Base-by-base conservation (phyloP, 2,113 vertebrate genomes). In the Crotophaga sulcirostris region DNA sequence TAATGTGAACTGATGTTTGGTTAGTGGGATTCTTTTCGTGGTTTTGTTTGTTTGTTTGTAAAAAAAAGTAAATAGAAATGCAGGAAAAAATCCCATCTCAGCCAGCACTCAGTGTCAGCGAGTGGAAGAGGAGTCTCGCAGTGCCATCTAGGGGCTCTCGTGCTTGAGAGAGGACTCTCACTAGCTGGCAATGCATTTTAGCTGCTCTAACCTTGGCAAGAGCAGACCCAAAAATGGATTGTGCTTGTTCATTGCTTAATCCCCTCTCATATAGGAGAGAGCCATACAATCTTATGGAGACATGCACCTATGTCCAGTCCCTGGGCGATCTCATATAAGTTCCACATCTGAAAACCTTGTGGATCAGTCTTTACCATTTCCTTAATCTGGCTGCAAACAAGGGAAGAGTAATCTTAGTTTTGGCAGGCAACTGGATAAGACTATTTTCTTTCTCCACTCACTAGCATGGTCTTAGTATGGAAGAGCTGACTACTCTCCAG, bases 251-350 rank as follows among this genome's bases (percentile, higher is more conserved):
- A 31, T 52, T 55, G 72, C 49, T 51, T 23, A 56, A 11, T 12
- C 12, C 20, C 13, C n/a, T 26, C 8, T 49, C 17, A 38, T 8
- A n/a, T 4, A 8, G 10, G 40, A 45, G 20, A 54, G 49, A 25
- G 10, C 10, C 25, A 79, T 54, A 42, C 7, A 20, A 5, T 60
- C 16, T 63, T 34, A 16, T 1, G 76, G 38, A 84, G 6, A 17
- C 12, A 28, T 0, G 0, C 47, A 42, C 6, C 60, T 54, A 31
- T 7, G 14, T 14, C 15, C 0, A 1, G 0, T 16, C 11, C 44
- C 42, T 85, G 67, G 33, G 38, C 72, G 24, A 13, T 34, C 25
- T 31, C 19, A 5, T 10, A 8, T 52, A 56, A 75, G 1, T 42
- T 79, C 47, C 63, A 25, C 33, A 17, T 42, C 58, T 85, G 63